These are phyloP conservation scores for Drosophila lowei DNA, from an alignment of 1,140 invertebrate species.

Conservation along the genomic window DNA sequence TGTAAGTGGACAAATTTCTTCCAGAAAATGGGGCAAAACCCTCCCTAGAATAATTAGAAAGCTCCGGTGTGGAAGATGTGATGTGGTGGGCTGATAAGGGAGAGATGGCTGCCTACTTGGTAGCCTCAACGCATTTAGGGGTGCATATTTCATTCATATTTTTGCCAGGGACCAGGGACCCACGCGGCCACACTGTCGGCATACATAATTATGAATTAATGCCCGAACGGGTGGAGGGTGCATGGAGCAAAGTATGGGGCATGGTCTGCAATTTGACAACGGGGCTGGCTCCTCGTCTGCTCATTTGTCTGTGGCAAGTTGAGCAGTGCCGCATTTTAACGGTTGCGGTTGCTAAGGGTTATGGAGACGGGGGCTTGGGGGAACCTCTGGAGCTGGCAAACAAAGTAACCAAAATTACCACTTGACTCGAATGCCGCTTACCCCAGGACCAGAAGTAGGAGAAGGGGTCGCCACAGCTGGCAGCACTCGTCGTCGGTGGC, in stretches of 20 bases:
- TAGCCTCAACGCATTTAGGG: constrained; percentile 54
- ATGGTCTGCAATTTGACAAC: constrained; percentile 63
- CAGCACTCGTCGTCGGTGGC: constrained; percentile 24
- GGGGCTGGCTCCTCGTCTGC: constrained; percentile 44
- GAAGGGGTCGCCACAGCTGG: constrained; percentile 43
- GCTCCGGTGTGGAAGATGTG: constrained; percentile 41
- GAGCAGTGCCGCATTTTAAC: constrained; percentile 74
- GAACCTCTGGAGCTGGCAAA: constrained; percentile 51
- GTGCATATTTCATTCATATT: constrained; percentile 69
- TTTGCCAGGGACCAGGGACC: constrained; percentile 24
- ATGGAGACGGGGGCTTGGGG: too few relatives aligned
- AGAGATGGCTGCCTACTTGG: constrained; percentile 31
- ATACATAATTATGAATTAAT: constrained; percentile 83
- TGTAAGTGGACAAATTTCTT: constrained; percentile 87
- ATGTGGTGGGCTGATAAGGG: background rate
- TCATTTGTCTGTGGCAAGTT: constrained; percentile 76
- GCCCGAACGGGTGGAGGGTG: constrained; percentile 35
- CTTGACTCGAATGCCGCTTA: constrained; percentile 70
- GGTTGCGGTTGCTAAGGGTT: constrained; percentile 50
- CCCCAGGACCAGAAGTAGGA: constrained; percentile 19
- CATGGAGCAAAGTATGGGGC: too few relatives aligned
- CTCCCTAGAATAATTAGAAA: constrained; percentile 64
- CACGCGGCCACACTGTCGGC: constrained; percentile 69
- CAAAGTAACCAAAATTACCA: constrained; percentile 81
- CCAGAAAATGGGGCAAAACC: constrained; percentile 20